These are phyloP conservation scores for Sceloporus undulatus DNA, from an alignment of 2,113 vertebrate species.

Conservation along the genomic window DNA sequence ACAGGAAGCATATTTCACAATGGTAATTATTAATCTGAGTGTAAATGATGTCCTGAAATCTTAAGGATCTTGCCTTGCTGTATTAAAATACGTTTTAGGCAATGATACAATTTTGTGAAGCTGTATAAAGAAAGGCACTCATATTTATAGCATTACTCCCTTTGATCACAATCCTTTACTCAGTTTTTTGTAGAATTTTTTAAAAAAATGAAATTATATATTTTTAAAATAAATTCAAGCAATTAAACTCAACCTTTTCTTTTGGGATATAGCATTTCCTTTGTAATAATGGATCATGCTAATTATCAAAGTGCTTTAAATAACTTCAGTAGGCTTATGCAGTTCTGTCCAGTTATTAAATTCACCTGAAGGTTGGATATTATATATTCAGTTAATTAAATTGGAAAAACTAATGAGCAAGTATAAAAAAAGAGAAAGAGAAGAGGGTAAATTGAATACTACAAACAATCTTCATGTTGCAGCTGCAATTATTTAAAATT, in stretches of 20 bases:
- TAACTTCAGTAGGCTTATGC: background rate
- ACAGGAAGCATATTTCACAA: constrained; percentile 43
- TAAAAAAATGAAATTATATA: constrained; percentile 55
- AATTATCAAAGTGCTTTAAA: constrained; percentile 25
- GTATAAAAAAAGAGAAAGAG: background rate
- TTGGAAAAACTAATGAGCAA: background rate
- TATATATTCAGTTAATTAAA: constrained; percentile 31
- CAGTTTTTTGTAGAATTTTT: constrained; percentile 34
- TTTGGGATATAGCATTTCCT: background rate
- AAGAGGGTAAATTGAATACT: background rate
- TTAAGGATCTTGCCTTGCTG: constrained; percentile 39
- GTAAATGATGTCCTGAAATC: constrained; percentile 58
- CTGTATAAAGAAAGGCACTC: constrained; percentile 40
- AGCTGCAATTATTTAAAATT: background rate
- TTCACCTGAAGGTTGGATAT: constrained; percentile 10
- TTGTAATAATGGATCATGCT: constrained; percentile 11
- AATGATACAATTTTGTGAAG: constrained; percentile 40
- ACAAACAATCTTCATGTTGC: background rate
- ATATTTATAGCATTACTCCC: constrained; percentile 52
- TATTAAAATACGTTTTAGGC: constrained; percentile 63
- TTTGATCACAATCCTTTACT: constrained; percentile 56
- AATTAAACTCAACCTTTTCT: constrained; percentile 20
- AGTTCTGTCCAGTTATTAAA: constrained; percentile 24
- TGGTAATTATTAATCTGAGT: constrained; percentile 68
- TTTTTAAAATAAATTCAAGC: constrained; percentile 40